A percentile compares a stretch with the other conserved stretches of the same genome.
These are phyloP conservation scores for Pectinophora gossypiella DNA, from an alignment of 1,140 invertebrate genomes.

Conservation along the genomic window DNA sequence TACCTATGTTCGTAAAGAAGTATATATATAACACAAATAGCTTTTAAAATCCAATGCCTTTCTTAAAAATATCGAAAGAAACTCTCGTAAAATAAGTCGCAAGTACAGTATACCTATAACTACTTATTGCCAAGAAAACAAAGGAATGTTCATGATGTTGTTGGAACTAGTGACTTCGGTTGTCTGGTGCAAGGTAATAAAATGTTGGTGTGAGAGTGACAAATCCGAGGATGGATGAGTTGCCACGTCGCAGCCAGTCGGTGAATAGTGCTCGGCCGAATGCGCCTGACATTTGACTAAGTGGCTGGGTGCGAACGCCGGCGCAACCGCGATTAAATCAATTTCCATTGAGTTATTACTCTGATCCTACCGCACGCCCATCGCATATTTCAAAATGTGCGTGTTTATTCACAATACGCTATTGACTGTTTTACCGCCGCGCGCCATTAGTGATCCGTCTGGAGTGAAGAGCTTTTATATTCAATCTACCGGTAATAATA, in stretches of 20 bases:
- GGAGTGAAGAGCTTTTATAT: neutral
- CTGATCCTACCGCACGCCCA: constrained; percentile 11
- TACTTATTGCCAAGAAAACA: too few relatives aligned
- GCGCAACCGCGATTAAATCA: constrained; percentile 44
- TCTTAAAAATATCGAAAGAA: too few relatives aligned
- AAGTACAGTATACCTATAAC: too few relatives aligned
- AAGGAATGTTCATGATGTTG: too few relatives aligned
- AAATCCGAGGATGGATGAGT: constrained; percentile 48
- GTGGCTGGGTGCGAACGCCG: constrained; percentile 46
- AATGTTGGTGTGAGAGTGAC: constrained; percentile 18
- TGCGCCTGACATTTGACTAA: constrained; percentile 51
- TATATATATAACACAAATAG: too few relatives aligned
- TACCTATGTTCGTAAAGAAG: too few relatives aligned
- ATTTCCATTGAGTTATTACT: constrained; percentile 40
- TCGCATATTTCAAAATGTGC: neutral
- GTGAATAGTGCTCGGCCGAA: constrained; percentile 36
- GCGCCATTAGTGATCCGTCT: neutral
- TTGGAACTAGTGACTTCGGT: too few relatives aligned
- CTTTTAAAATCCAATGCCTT: too few relatives aligned
- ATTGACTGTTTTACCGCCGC: neutral
- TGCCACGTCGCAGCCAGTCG: constrained; percentile 23
- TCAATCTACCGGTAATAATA: too few relatives aligned
- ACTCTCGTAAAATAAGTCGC: too few relatives aligned
- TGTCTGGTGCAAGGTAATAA: neutral
- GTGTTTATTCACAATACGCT: neutral